Conservation (phyloP, 2,113 vertebrate species). For the Stigmatopora argus region DNA sequence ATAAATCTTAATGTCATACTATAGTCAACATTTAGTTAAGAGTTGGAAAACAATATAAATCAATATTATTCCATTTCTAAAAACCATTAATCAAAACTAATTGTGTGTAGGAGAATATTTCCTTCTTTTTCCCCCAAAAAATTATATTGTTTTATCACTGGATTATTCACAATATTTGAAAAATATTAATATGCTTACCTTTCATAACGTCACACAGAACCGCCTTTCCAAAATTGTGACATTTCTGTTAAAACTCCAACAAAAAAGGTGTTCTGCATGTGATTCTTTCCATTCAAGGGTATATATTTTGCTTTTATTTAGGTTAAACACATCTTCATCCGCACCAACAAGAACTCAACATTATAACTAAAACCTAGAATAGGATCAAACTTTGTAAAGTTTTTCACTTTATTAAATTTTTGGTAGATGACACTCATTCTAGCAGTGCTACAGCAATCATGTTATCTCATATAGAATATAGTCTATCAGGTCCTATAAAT, state of each 20-base stretch:
- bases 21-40: no score
- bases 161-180: no score
- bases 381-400: not conserved
- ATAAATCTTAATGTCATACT: no score
- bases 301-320: no score
- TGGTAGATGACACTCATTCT: not conserved
- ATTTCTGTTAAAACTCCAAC: not conserved
- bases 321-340: not conserved
- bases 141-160: no score
- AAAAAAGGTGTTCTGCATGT: not conserved
- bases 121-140: no score
- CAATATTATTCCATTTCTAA: no score
- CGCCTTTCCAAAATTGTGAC: not conserved
- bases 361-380: not conserved
- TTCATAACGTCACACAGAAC: not conserved
- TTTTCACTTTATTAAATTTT: not conserved
- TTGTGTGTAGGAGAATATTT: no score
- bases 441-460: not conserved
- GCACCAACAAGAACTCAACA: not conserved
- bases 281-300: not conserved
- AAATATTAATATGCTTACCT: not conserved
- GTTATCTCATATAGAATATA: not conserved
- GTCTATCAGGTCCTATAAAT: not conserved
- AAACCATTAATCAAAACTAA: no score
- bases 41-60: no score